Evolutionary conservation across 2,113 vertebrate genomes (phyloP), one percentile per base, ranked within the genome.

Genomic region (Hippocampus zosterae): DNA sequence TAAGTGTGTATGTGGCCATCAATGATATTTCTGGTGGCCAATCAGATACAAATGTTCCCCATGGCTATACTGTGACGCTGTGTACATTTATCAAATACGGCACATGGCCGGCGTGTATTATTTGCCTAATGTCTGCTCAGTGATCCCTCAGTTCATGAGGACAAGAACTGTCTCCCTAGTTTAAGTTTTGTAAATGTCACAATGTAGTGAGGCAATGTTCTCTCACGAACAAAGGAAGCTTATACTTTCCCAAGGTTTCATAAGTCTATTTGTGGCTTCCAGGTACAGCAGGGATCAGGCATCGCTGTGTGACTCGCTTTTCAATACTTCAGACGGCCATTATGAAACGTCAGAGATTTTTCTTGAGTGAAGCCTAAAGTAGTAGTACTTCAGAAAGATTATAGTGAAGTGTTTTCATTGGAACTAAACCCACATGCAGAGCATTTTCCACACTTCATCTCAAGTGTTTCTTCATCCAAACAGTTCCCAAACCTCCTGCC

Each of bases 401-500:
- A 65, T 25, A 19, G 74, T 50, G 52, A 46, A 41, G 44, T 46
- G 65, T 69, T 63, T 64, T 71, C n/a, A n/a, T 33, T 0, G 46
- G n/a, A 41, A 46, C 40, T 66, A 64, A 80, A 12, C 33, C 59
- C 64, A 71, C 70, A 42, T 70, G 65, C 8, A 6, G 33, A 44
- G n/a, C 52, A 27, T 67, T 72, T 78, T 53, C 2, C 9, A 27
- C 59, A 68, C 59, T 65, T 68, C 52, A 56, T 46, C 33, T 37
- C 10, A 37, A 70, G 59, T 40, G 50, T 8, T 46, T 46, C 48
- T 61, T 65, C 42, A 77, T 69, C 11, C 64, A 55, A 65, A 27
- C 52, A 67, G 67, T 72, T 69, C 41, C 48, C 8, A 46, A 59
- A 57, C 64, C 42, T 60, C 33, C 61, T 53, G 68, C 59, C 65